Evolutionary conservation across 2,797 vertebrate genomes (phyloP), one percentile per base, ranked within the genome.

Genomic region (Sylvilagus floridanus): DNA sequence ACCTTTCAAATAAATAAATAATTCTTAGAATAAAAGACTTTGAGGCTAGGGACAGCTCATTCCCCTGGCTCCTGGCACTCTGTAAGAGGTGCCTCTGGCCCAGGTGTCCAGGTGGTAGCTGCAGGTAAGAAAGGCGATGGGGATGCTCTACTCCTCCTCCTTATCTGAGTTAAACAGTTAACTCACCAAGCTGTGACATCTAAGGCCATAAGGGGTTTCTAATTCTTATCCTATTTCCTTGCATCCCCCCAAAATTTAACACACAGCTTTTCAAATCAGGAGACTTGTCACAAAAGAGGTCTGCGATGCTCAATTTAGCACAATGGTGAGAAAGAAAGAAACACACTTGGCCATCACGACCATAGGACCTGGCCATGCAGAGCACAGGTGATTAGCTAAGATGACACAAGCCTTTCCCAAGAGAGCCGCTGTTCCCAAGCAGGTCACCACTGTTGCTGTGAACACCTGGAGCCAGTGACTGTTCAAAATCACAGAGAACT

Each of bases 191-290:
- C 35, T 88, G 71, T 12, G 19, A 28, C 57, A 37, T 84, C 50
- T 60, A 83, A 94, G 47, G 19, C 42, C 72, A 77, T 91, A 84
- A 50, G 22, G 8, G 7, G 35, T 17, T 84, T 92, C 65, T 75
- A 7, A 9, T 54, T 90, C 90, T 90, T 82, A 93, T 17, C n/a
- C 50, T 50, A 6, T 85, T 54, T 96, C 88, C 62, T 35, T 82
- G 69, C 7, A 78, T 88, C 82, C 35, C 52, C 42, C 66, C 22
- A 42, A 28, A 88, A 76, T 50, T 82, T 82, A 79, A 93, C 88
- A 92, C 9, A 71, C 16, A 57, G 91, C 84, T 81, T 85, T 60
- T 95, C 85, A 88, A 93, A 75, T 88, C 82, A 91, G 69, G 85
- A 91, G 35, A 88, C 69, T 54, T 76, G 63, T 84, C 88, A 92